phyloP scores from a whole-genome alignment of 2,113 vertebrate species.

The Danionella cerebrum region DNA sequence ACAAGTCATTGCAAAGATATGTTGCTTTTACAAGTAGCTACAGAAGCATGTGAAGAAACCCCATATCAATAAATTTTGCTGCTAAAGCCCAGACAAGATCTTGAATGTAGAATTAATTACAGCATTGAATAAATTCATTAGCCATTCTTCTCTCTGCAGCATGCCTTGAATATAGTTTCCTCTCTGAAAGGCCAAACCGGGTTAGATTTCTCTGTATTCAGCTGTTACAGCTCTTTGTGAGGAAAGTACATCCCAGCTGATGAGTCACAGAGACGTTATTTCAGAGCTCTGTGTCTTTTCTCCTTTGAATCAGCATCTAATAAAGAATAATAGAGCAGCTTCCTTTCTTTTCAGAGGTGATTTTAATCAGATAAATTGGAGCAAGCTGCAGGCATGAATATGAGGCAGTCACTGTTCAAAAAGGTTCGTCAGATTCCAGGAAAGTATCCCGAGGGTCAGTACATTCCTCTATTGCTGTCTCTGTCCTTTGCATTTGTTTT shows the following conservation, averaged over 20 bases:
- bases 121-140: background rate
- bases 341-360: conserved; percentile 13
- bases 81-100: background rate
- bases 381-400: background rate
- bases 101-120: background rate
- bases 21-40: too few species aligned
- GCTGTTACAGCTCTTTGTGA: conserved; percentile 1
- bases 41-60: too few species aligned
- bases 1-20: too few species aligned
- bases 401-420: conserved; percentile 20
- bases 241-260: conserved; percentile 14
- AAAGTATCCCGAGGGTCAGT: conserved; percentile 12
- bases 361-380: conserved; percentile 33
- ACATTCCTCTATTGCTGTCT: background rate
- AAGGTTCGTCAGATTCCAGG: conserved; percentile 25
- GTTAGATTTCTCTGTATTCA: conserved; percentile 9
- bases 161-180: background rate
- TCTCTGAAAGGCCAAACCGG: background rate
- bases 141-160: background rate
- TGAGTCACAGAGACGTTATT: conserved; percentile 33
- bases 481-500: background rate
- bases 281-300: conserved; percentile 27
- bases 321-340: conserved; percentile 35
- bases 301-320: conserved; percentile 4
- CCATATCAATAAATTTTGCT: too few species aligned